Base-by-base conservation (phyloP, 2,888 invertebrate species). In the Lasioglossum marginatum region DNA sequence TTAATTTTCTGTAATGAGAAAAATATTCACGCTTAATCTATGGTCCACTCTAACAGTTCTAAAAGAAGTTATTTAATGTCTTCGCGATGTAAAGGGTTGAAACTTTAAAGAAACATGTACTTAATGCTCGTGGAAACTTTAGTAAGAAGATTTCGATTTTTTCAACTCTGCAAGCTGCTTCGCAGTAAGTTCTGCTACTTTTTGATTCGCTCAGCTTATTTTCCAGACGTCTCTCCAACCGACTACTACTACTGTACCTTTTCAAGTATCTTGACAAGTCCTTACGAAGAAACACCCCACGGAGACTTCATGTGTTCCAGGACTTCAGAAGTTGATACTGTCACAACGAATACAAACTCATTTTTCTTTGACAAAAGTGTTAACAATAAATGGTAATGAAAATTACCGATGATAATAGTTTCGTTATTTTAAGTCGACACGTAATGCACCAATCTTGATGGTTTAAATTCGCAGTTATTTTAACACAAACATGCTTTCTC, bases 111-210 rank as follows among this genome's bases (percentile, higher is more conserved):
- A 27, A 63, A 63, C 63, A 31, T 31, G 19, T 16, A 63, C 63
- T 63, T 27, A 6, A 31, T 63, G 19, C 63, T 63, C 63, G 3
- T 19, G 63, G 19, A 31, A 63, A 63, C 63, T 63, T 63, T 16
- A 5, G 31, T 63, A 63, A 63, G 31, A 63, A 63, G 63, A 63
- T 63, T 63, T 63, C 31, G 63, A 63, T 63, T 63, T 63, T 63
- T 63, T 31, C 31, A 63, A 31, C 31, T 63, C 63, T 63, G 19
- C 31, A 19, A 19, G 63, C 16, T 63, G 31, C 63, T 63, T 63
- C 31, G 16, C 31, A 31, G 31, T 16, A 63, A 63, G 31, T 63
- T 63, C 16, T 63, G 31, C 31, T 63, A 31, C 31, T 63, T 63
- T 63, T 63, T 63, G 19, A 31, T 63, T 3, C 31, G 63, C 31